A percentile compares a stretch with the other conserved stretches of the same genome.
Evolutionary conservation across 2,113 vertebrate species (phyloP).

Genomic region (Rhea pennata): DNA sequence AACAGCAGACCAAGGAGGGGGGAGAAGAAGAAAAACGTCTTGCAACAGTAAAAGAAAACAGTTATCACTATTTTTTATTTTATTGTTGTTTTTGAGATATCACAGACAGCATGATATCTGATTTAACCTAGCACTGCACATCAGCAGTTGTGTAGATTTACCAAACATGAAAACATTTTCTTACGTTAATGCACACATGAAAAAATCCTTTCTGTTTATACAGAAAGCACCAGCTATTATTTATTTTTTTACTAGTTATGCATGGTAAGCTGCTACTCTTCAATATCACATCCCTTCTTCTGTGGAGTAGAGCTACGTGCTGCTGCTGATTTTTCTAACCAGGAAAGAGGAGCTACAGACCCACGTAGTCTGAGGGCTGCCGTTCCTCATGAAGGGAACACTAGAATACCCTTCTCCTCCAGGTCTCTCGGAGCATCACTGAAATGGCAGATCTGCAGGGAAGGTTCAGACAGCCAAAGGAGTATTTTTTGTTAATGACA

Average conservation of each 20-base stretch:
- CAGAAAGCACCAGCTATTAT: too few relatives aligned
- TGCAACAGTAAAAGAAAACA: too few relatives aligned
- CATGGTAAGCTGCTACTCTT: too few relatives aligned
- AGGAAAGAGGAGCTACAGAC: background rate
- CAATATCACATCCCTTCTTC: background rate
- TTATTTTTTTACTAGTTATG: too few relatives aligned
- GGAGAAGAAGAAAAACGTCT: background rate
- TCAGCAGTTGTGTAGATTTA: too few relatives aligned
- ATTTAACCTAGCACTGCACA: too few relatives aligned
- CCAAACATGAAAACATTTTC: too few relatives aligned
- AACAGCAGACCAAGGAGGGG: background rate
- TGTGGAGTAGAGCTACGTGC: background rate
- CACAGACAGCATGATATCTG: too few relatives aligned
- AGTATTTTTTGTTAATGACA: background rate
- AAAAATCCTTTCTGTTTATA: too few relatives aligned
- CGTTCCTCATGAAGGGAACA: background rate
- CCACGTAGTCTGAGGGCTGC: background rate
- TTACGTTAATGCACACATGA: too few relatives aligned
- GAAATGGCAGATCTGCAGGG: background rate
- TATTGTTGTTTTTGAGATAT: too few relatives aligned
- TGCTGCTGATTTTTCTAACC: background rate
- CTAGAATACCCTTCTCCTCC: background rate
- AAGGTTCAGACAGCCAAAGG: background rate
- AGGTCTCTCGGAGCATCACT: background rate
- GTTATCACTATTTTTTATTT: too few relatives aligned